A percentile compares a stretch with the other conserved stretches of the same genome.
Evolutionary conservation across 2,113 vertebrate species (phyloP).

Genomic region (Abramis brama): DNA sequence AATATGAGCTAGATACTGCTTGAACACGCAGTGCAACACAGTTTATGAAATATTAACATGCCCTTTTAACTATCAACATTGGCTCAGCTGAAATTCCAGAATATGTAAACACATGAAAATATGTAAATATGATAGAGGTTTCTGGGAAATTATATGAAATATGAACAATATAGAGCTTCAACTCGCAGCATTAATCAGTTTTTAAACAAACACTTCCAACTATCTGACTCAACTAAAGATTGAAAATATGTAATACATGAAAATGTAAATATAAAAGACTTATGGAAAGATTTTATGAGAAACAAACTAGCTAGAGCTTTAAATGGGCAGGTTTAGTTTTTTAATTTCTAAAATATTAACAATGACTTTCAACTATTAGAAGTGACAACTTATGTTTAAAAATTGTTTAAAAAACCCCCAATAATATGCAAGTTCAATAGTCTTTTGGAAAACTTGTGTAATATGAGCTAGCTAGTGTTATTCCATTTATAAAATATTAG

Average conservation of each 20-base stretch:
- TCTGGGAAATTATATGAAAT: background rate
- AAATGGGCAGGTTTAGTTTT: background rate
- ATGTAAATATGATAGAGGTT: background rate
- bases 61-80: background rate
- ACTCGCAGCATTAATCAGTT: no score
- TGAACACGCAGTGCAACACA: background rate
- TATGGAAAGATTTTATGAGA: background rate
- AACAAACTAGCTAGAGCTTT: background rate
- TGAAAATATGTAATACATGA: background rate
- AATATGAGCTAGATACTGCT: conserved; percentile 11
- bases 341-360: background rate
- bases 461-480: background rate
- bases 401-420: no score
- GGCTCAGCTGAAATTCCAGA: background rate
- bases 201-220: no score
- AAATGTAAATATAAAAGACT: background rate
- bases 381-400: background rate
- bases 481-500: no score
- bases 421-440: background rate
- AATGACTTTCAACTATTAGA: background rate
- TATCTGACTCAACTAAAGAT: background rate
- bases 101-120: background rate
- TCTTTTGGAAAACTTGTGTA: background rate
- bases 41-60: background rate
- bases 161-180: background rate